Evolutionary conservation across 2,888 invertebrate species (phyloP).

Genomic region (Vanessa cardui): DNA sequence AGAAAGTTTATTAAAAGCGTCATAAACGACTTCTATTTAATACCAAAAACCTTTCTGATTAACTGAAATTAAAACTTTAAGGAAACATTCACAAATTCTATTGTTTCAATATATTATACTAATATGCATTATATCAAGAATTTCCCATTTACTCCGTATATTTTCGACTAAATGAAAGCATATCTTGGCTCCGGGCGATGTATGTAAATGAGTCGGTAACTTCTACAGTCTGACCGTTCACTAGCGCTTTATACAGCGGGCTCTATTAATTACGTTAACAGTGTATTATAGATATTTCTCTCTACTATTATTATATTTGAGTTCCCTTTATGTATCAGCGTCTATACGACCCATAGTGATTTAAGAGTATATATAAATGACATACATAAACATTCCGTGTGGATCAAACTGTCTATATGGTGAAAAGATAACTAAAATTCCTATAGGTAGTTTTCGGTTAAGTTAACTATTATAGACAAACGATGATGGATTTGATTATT

Average conservation of each 20-base stretch:
- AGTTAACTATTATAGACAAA: too few relatives aligned
- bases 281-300: neutral
- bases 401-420: too few relatives aligned
- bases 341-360: too few relatives aligned
- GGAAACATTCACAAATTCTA: neutral
- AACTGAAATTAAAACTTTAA: too few relatives aligned
- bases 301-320: constrained; percentile 15
- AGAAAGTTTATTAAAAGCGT: too few relatives aligned
- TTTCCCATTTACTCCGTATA: constrained; percentile 11
- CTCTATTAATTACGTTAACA: constrained; percentile 13
- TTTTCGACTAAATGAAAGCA: constrained; percentile 19
- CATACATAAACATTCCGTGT: too few relatives aligned
- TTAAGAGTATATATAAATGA: too few relatives aligned
- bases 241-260: constrained; percentile 42
- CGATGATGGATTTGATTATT: too few relatives aligned
- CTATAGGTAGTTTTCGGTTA: too few relatives aligned
- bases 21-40: too few relatives aligned
- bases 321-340: neutral
- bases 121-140: constrained; percentile 1
- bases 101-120: neutral
- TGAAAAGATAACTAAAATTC: too few relatives aligned
- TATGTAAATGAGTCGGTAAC: constrained; percentile 54
- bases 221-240: constrained; percentile 38
- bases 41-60: too few relatives aligned
- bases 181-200: constrained; percentile 43